Evolutionary conservation across 2,113 vertebrate genomes (phyloP).

Genomic region (Reinhardtius hippoglossoides): DNA sequence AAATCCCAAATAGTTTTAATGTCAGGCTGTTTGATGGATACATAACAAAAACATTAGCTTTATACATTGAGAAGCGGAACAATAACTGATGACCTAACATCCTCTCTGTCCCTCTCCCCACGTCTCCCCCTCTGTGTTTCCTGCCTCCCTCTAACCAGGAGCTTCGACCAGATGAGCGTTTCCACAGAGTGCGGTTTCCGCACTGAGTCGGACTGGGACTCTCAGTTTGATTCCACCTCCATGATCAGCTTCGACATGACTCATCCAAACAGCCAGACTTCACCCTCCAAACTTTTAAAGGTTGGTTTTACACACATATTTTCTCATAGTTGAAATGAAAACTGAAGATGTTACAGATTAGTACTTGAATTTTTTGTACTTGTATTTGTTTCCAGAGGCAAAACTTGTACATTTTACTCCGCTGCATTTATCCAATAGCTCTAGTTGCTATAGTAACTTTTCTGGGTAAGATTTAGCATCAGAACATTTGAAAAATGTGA

Average conservation of each 20-base stretch:
- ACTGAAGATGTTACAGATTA: background rate
- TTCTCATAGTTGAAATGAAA: background rate
- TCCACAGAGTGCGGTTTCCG: conserved; percentile 72
- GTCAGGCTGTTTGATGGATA: background rate
- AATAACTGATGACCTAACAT: conserved; percentile 63
- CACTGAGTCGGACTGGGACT: conserved; percentile 58
- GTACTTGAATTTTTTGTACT: background rate
- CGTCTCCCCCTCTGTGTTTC: conserved; percentile 36
- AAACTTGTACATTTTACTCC: background rate
- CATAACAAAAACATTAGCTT: background rate
- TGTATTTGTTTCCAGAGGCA: background rate
- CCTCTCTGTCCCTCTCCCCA: conserved; percentile 23
- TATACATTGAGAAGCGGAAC: conserved; percentile 38
- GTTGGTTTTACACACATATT: conserved; percentile 45
- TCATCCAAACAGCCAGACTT: conserved; percentile 31
- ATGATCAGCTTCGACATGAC: conserved; percentile 71
- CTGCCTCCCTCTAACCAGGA: conserved; percentile 70
- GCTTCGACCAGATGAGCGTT: conserved; percentile 77
- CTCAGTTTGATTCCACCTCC: conserved; percentile 50
- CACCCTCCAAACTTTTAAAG: conserved; percentile 64
- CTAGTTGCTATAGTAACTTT: background rate
- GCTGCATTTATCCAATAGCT: background rate
- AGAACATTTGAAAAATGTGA: background rate
- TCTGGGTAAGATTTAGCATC: background rate
- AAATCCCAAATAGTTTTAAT: background rate